These are phyloP conservation scores for Ceyx melanurus DNA, from an alignment of 2,113 vertebrate species.

Conservation along the genomic window DNA sequence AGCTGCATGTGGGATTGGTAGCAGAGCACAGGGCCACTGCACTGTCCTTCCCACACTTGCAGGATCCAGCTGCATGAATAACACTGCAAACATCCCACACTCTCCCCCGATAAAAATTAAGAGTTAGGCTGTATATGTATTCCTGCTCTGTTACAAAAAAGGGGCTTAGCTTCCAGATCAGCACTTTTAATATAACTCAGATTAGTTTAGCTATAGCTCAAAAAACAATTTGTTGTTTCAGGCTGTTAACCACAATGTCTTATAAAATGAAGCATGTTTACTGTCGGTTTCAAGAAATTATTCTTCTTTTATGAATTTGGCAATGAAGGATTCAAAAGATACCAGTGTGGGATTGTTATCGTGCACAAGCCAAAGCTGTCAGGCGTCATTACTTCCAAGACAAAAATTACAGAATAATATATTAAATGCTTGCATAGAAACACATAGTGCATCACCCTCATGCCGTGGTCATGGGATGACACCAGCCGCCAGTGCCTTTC, in stretches of 20 bases:
- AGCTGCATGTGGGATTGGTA: rapidly evolving
- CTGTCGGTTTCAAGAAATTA: slow-evolving; percentile 62
- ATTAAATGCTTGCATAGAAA: slow-evolving; percentile 55
- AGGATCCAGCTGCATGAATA: not conserved
- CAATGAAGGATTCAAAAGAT: slow-evolving; percentile 73
- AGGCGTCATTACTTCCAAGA: slow-evolving; percentile 77
- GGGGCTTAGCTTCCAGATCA: slow-evolving; percentile 26
- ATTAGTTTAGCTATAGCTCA: slow-evolving; percentile 67
- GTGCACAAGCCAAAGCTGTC: slow-evolving; percentile 70
- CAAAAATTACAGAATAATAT: slow-evolving; percentile 73
- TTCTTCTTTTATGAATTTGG: slow-evolving; percentile 75
- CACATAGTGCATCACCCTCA: not conserved
- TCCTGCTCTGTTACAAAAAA: not conserved
- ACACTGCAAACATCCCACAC: not conserved
- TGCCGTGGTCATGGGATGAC: slow-evolving; percentile 40
- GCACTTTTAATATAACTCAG: slow-evolving; percentile 54
- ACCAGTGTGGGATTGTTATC: slow-evolving; percentile 67
- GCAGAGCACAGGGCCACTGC: not conserved
- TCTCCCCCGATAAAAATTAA: not conserved
- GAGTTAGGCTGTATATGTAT: not conserved
- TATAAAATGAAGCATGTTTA: slow-evolving; percentile 72
- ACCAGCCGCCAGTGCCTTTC: slow-evolving; percentile 17
- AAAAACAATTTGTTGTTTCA: slow-evolving; percentile 59
- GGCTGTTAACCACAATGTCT: slow-evolving; percentile 73
- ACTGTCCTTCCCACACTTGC: not conserved